Evolutionary conservation across 2,797 vertebrate species (phyloP), one percentile per base, ranked within the genome.

Genomic region (Diplodus sargus): DNA sequence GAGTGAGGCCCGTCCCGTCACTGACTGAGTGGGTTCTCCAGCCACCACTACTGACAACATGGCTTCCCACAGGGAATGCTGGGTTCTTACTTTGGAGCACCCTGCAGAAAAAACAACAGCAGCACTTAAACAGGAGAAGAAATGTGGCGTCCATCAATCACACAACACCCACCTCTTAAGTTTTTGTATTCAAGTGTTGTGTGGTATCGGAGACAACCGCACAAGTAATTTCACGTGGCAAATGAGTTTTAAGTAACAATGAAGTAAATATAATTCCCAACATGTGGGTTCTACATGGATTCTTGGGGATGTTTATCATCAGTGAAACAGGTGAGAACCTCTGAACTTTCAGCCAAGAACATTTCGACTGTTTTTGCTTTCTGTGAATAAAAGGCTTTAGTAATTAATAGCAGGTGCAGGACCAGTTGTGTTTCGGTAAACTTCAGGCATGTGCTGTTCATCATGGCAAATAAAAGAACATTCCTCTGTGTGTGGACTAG

Each of bases 1-100:
- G 91, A 0, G 15, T 64, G 23, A 99, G 86, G 4, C 16, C 85
- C 8, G 90, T 91, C 6, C 96, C 96, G 45, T 96, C 85, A 12
- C 95, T 96, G 84, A 99, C 72, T 0, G 94, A 93, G 79, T 96
- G 96, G 4, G 93, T 97, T 75, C 94, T 96, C 98, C 98, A 99
- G 66, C 98, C 97, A 0, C 81, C 60, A 2, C 0, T 0, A 15
- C 88, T 76, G 39, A 97, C 30, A 0, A 96, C 96, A 47, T 95
- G 91, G 30, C 86, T 67, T 9, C 96, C 97, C 25, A 89, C 92
- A 0, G 94, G 91, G 52, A 96, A 97, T 0, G 80, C 83, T 39
- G 95, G 56, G 81, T 97, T 97, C 49, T 95, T 97, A 86, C 97
- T 99, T 90, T 97, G 95, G 74, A 96, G 74, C 84, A 97, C 91